Conservation (phyloP, 2,113 vertebrate genomes). For the Dinomys branickii region DNA sequence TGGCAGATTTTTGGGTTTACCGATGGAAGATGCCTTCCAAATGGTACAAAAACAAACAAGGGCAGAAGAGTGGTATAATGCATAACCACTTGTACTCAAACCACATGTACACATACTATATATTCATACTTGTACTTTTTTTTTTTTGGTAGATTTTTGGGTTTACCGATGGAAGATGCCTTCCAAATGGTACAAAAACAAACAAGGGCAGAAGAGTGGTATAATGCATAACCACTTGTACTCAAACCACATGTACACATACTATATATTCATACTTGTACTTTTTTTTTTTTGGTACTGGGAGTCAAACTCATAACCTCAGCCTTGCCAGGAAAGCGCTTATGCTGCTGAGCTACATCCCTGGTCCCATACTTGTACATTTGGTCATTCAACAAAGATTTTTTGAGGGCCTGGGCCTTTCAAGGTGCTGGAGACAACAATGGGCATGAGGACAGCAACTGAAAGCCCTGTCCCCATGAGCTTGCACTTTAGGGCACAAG, state of each 20-base stretch:
- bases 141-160: too few relatives aligned
- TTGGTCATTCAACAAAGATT: neutral
- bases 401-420: neutral
- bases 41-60: neutral
- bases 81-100: neutral
- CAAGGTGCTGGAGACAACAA: neutral
- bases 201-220: neutral
- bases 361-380: too few relatives aligned
- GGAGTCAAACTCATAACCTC: too few relatives aligned
- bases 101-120: too few relatives aligned
- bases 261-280: too few relatives aligned
- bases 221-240: neutral
- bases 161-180: neutral
- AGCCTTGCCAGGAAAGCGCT: too few relatives aligned
- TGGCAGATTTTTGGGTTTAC: neutral
- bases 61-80: neutral
- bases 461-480: neutral
- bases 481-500: too few relatives aligned
- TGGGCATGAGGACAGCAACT: fast-evolving
- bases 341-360: too few relatives aligned
- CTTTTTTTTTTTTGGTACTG: too few relatives aligned
- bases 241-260: neutral
- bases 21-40: neutral
- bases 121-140: too few relatives aligned
- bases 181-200: neutral